These are phyloP conservation scores for Podarcis cretensis DNA, from an alignment of 2,113 vertebrate species.

Conservation along the genomic window DNA sequence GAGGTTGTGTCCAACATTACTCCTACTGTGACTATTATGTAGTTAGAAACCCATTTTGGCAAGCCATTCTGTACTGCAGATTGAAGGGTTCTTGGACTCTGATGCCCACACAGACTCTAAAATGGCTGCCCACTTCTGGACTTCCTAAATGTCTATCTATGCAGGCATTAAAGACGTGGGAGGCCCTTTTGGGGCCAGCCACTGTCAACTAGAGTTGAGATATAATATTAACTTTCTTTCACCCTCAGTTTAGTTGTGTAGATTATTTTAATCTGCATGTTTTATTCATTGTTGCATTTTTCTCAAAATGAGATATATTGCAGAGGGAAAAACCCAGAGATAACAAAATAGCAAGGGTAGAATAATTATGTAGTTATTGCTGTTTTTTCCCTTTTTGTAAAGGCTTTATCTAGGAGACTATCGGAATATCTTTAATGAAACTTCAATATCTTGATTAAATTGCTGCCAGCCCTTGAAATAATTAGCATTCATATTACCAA, in stretches of 20 bases:
- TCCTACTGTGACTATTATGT: too few relatives aligned
- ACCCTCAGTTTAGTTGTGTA: slow-evolving; percentile 17
- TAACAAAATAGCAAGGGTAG: slow-evolving; percentile 69
- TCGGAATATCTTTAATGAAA: slow-evolving; percentile 72
- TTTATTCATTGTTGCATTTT: slow-evolving; percentile 59
- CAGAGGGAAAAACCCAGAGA: slow-evolving; percentile 46
- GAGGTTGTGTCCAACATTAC: too few relatives aligned
- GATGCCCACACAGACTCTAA: neutral
- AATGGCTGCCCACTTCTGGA: neutral
- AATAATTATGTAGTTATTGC: slow-evolving; percentile 73
- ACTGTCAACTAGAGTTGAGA: neutral
- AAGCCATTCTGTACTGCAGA: neutral
- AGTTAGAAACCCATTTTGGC: neutral
- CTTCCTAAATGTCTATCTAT: neutral
- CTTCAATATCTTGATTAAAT: slow-evolving; percentile 75
- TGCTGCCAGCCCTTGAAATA: slow-evolving; percentile 73
- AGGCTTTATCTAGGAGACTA: slow-evolving; percentile 62
- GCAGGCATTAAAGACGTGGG: neutral
- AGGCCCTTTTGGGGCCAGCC: neutral
- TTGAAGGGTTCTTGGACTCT: neutral
- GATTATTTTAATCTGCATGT: slow-evolving; percentile 54
- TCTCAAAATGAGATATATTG: slow-evolving; percentile 60
- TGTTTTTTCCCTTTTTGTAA: slow-evolving; percentile 56
- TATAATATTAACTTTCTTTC: slow-evolving; percentile 23
- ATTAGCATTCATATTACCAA: slow-evolving; percentile 72